phyloP scores from a whole-genome alignment of 2,113 vertebrate species.

The cat (Felis catus) region DNA sequence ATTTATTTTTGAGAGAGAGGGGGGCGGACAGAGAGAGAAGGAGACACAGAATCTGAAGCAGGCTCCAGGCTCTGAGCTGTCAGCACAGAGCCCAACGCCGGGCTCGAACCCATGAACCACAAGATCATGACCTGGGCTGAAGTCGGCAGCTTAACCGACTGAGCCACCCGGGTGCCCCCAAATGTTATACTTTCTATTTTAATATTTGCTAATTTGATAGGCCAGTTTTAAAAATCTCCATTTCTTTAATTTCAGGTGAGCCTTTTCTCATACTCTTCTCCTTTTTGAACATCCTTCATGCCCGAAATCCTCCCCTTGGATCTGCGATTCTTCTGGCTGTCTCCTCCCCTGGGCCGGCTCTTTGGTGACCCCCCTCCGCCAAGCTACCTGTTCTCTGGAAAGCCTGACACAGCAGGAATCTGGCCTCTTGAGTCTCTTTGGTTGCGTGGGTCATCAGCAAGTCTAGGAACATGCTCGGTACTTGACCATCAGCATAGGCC shows the following conservation, averaged over 20 bases:
- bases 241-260: background rate
- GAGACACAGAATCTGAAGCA: no score
- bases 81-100: no score
- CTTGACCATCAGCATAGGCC: background rate
- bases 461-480: accelerated
- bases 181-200: background rate
- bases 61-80: no score
- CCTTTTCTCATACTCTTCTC: background rate
- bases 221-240: background rate
- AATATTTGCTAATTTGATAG: background rate
- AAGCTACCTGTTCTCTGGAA: background rate
- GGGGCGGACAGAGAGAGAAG: no score
- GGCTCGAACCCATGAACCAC: no score
- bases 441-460: background rate
- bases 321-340: background rate
- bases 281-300: background rate
- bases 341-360: background rate
- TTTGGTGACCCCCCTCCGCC: no score
- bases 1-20: no score
- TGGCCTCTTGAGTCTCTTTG: background rate
- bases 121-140: no score
- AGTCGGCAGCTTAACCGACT: no score
- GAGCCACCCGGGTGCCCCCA: no score
- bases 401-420: no score
- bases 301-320: background rate